Evolutionary conservation across 1,140 invertebrate genomes (phyloP), one percentile per base, ranked within the genome.

Genomic region (Drosophila watanabei): DNA sequence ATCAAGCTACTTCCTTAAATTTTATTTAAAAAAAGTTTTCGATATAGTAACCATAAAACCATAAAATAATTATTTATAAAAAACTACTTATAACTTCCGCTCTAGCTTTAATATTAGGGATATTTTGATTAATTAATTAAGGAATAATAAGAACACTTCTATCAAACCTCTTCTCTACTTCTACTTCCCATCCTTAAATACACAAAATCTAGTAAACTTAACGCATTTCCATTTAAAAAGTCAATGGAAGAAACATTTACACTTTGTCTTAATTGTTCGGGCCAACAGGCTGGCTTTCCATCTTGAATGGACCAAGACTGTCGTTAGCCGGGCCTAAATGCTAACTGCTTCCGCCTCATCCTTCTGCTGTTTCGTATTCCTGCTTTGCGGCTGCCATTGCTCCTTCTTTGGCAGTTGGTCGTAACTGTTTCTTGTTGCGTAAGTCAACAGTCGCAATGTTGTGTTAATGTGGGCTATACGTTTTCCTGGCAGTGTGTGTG

Each of bases 361-460:
- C 41, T 30, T n/a, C 33, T 11, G 11, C 16, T n/a, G 7, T 28
- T 39, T 9, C 9, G 30, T 30, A 39, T 56, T 71, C 28, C 39
- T 39, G 45, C 68, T 69, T 54, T 75, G 70, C 43, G 59, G 59
- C 43, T 54, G 30, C 41, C 37, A 46, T 41, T 58, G 49, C 28
- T 56, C 39, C 75, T 33, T 18, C 63, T 75, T 68, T 76, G 66
- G 64, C 75, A 70, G 73, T 80, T 65, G 66, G 60, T 60, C 60
- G 76, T 81, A 79, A 89, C 85, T 82, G 81, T 70, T 88, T 79
- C 85, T 89, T 85, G 85, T 81, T 88, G 81, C 73, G 85, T 88
- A 88, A 88, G 81, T 88, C 85, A 88, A 88, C 86, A 88, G 85
- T 84, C 72, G 75, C 86, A 90, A 89, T 89, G 85, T 89, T 89